Conservation (phyloP, 2,888 invertebrate genomes). For the Drosophila mimetica region DNA sequence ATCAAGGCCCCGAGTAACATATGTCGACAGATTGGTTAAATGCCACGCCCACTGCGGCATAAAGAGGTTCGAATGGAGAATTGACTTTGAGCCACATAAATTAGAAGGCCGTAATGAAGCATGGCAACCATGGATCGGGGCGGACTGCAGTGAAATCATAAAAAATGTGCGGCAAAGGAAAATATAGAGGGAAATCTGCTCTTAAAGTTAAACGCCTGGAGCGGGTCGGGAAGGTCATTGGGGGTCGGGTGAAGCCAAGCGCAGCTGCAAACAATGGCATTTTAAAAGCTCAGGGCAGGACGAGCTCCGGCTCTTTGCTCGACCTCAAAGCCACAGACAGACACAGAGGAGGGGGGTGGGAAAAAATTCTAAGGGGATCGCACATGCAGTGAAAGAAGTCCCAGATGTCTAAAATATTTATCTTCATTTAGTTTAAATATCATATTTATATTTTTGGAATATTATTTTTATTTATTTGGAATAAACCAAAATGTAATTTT, state of each 20-base stretch:
- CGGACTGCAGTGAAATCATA: slow-evolving; percentile 22
- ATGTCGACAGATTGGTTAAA: slow-evolving; percentile 45
- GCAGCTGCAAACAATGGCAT: slow-evolving; percentile 75
- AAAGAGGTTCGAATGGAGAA: slow-evolving; percentile 29
- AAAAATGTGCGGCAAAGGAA: slow-evolving; percentile 4
- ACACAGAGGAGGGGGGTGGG: slow-evolving; percentile 4
- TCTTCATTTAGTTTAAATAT: too few relatives aligned
- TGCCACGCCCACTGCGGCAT: slow-evolving; percentile 34
- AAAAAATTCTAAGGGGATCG: slow-evolving; percentile 17
- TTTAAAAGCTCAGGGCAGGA: slow-evolving; percentile 64
- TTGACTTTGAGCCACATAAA: slow-evolving; percentile 33
- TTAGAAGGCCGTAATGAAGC: slow-evolving; percentile 42
- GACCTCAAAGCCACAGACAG: slow-evolving; percentile 33
- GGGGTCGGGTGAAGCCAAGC: slow-evolving; percentile 48
- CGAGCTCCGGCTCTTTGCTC: slow-evolving; percentile 23
- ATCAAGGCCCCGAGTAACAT: slow-evolving; percentile 45
- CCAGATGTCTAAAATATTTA: not conserved
- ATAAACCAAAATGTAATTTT: too few relatives aligned
- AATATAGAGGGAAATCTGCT: slow-evolving; percentile 31
- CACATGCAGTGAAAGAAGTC: not conserved
- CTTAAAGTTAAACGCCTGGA: slow-evolving; percentile 39
- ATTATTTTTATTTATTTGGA: too few relatives aligned
- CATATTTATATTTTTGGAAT: too few relatives aligned
- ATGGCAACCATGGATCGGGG: slow-evolving; percentile 5
- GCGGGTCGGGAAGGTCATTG: slow-evolving; percentile 52